phyloP scores from a whole-genome alignment of 2,797 vertebrate species.

The Sciurus vulgaris region DNA sequence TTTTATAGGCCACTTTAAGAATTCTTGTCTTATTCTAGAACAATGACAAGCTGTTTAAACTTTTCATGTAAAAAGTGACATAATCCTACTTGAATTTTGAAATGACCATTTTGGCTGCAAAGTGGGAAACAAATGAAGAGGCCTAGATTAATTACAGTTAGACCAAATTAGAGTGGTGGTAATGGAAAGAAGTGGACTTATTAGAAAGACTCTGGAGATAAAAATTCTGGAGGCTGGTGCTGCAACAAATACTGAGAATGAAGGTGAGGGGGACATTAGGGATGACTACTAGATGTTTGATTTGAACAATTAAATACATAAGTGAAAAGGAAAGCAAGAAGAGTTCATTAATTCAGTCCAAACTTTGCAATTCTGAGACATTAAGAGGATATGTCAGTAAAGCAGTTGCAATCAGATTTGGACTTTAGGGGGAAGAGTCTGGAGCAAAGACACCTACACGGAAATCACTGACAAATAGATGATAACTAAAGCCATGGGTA shows the following conservation, averaged over 20 bases:
- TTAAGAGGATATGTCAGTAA: background rate
- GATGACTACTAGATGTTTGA: conserved; percentile 7
- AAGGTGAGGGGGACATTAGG: background rate
- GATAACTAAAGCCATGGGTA: background rate
- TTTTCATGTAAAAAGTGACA: conserved; percentile 3
- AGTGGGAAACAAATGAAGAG: background rate
- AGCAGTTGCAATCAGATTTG: conserved; percentile 24
- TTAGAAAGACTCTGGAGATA: conserved; percentile 43
- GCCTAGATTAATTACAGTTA: background rate
- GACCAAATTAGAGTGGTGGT: background rate
- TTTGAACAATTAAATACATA: conserved; percentile 46
- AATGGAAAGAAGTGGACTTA: conserved; percentile 1
- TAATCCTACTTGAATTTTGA: conserved; percentile 13
- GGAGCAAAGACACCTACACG: background rate
- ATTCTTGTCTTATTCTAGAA: conserved; percentile 31
- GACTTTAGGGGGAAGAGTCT: background rate
- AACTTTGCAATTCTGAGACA: conserved; percentile 38
- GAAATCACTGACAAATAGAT: background rate
- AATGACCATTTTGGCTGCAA: conserved; percentile 39
- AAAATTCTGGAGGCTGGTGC: background rate
- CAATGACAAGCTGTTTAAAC: background rate
- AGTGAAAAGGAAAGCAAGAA: conserved; percentile 45
- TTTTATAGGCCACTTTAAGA: background rate
- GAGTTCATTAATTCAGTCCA: conserved; percentile 47
- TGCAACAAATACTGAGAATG: background rate